Evolutionary conservation across 1,140 invertebrate genomes (phyloP), one percentile per base, ranked within the genome.

Genomic region (Caenorhabditis briggsae): DNA sequence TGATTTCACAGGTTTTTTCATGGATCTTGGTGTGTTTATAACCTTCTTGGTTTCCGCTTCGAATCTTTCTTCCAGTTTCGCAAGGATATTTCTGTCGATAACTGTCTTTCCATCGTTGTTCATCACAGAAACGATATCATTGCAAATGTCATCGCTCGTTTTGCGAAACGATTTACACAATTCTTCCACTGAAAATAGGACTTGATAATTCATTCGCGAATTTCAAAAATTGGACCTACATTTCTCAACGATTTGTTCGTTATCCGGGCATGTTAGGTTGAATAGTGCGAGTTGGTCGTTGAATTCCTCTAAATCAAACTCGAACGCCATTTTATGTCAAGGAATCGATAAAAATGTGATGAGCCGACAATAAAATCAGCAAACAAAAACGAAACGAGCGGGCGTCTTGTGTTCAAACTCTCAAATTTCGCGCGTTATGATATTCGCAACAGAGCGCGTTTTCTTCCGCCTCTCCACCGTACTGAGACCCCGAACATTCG

Each of bases 391-490:
- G n/a, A n/a, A 20, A 58, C 14, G n/a, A 8, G 8, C 23, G 23
- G 9, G 23, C 11, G 2, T 25, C 7, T 25, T 18, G 12, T 12
- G 20, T 61, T 61, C 8, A 61, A 58, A 23, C 23, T 25, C 59
- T 61, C 23, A 11, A 46, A 78, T 78, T 50, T 78, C 70, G 46
- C 70, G 70, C 70, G 43, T n/a, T 50, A n/a, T 78, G 14, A 12
- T 20, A 8, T 50, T 78, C 50, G 70, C 46, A 16, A n/a, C 23
- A 23, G 70, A 78, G 70, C 70, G 70, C 70, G 33, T n/a, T 78
- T n/a, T n/a, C n/a, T n/a, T n/a, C n/a, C n/a, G n/a, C n/a, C n/a
- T n/a, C n/a, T n/a, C n/a, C n/a, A n/a, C n/a, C n/a, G n/a, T n/a
- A n/a, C n/a, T n/a, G n/a, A n/a, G n/a, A n/a, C n/a, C n/a, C n/a